Conservation (phyloP, 1,140 invertebrate genomes). For the Euwallacea fornicatus region DNA sequence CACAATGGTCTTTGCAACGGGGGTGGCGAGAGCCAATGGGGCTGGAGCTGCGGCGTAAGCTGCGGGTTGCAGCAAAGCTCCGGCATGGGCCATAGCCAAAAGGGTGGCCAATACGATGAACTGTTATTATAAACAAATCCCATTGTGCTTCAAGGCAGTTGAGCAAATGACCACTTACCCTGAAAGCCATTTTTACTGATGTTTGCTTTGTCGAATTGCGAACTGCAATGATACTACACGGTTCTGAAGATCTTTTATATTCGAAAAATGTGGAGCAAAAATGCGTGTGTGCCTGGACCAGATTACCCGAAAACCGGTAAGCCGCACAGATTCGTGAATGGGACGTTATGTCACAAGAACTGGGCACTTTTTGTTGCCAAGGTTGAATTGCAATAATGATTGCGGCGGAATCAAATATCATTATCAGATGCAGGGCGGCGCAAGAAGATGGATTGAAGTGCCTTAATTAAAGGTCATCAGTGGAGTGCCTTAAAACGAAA, state of each 20-base stretch:
- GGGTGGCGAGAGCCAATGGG: conserved; percentile 58
- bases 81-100: conserved; percentile 34
- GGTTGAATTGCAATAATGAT: background rate
- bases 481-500: too few relatives aligned
- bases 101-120: conserved; percentile 29
- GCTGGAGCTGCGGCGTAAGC: conserved; percentile 41
- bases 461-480: too few relatives aligned
- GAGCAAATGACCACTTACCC: conserved; percentile 35
- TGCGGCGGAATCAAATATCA: conserved; percentile 4
- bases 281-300: background rate
- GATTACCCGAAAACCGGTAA: conserved; percentile 14
- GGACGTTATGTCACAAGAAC: conserved; percentile 18
- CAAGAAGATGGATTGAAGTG: background rate
- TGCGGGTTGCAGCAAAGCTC: conserved; percentile 27
- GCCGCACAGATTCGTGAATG: conserved; percentile 13
- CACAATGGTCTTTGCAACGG: conserved; percentile 44
- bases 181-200: conserved; percentile 20
- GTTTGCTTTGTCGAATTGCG: background rate
- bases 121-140: conserved; percentile 2
- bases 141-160: background rate
- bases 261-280: conserved; percentile 34
- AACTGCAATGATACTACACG: conserved; percentile 16
- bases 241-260: conserved; percentile 29
- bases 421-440: background rate
- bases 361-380: conserved; percentile 20